phyloP scores from a whole-genome alignment of 2,113 vertebrate genomes.

The Centropus unirufus region DNA sequence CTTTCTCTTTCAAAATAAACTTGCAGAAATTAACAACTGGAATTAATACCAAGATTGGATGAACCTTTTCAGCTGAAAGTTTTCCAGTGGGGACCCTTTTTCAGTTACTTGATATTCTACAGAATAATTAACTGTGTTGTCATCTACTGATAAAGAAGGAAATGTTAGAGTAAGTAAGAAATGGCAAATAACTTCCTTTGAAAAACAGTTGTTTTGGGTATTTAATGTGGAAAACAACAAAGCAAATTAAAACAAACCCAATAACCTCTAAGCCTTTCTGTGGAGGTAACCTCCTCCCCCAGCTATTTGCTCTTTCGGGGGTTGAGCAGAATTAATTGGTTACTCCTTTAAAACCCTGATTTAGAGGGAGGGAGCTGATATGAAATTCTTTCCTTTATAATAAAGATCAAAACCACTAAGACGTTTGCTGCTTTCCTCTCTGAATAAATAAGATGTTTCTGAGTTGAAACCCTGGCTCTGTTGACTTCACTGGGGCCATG shows the following conservation, averaged over 20 bases:
- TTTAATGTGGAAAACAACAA: background rate
- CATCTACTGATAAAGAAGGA: background rate
- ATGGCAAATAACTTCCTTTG: background rate
- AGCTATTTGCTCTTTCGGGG: background rate
- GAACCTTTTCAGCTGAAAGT: background rate
- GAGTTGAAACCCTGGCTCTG: background rate
- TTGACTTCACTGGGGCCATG: constrained; percentile 17
- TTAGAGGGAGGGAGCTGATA: background rate
- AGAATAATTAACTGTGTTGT: background rate
- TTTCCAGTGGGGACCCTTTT: background rate
- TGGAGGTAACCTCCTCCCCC: background rate
- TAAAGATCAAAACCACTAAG: background rate
- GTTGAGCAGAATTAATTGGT: background rate
- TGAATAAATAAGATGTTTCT: constrained; percentile 11
- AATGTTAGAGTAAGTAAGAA: background rate
- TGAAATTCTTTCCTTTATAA: background rate
- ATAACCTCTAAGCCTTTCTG: background rate
- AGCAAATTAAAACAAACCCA: background rate
- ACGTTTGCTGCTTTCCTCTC: background rate
- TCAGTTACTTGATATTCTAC: background rate
- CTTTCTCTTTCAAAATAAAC: background rate
- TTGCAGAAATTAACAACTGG: background rate
- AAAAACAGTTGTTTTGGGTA: background rate
- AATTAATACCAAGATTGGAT: background rate
- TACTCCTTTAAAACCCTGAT: background rate